These are phyloP conservation scores for Seriola dumerili DNA, from an alignment of 2,113 vertebrate species.

Conservation along the genomic window DNA sequence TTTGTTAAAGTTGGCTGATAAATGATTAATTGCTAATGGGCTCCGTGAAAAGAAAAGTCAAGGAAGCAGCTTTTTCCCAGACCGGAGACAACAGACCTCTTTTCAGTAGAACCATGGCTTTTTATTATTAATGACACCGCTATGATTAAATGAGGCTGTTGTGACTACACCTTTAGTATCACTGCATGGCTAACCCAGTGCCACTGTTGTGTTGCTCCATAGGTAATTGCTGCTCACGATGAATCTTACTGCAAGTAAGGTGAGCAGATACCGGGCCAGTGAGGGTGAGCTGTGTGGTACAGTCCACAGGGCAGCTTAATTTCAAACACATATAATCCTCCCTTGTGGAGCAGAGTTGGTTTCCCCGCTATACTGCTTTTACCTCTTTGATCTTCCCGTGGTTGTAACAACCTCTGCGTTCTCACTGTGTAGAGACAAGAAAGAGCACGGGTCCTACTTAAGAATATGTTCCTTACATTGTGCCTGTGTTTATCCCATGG, in stretches of 20 bases:
- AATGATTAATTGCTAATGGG: conserved; percentile 7
- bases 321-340: conserved; percentile 61
- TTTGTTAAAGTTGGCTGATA: neutral
- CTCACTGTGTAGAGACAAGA: conserved; percentile 4
- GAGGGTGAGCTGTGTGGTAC: conserved; percentile 35
- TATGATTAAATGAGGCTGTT: conserved; percentile 12
- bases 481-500: neutral
- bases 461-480: neutral
- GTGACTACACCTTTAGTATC: neutral
- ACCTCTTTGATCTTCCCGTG: conserved; percentile 44
- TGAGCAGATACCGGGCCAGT: conserved; percentile 29
- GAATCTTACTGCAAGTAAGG: conserved; percentile 31
- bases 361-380: conserved; percentile 38
- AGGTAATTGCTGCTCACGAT: conserved; percentile 26
- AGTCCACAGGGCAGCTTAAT: conserved; percentile 48
- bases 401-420: conserved; percentile 4
- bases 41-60: neutral
- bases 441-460: neutral
- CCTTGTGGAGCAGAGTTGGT: conserved; percentile 35
- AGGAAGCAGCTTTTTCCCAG: neutral
- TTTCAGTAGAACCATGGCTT: neutral
- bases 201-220: neutral
- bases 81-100: neutral
- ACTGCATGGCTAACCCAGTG: neutral
- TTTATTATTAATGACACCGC: conserved; percentile 29